These are phyloP conservation scores for Zootoca vivipara DNA, from an alignment of 2,113 vertebrate genomes.

Conservation along the genomic window DNA sequence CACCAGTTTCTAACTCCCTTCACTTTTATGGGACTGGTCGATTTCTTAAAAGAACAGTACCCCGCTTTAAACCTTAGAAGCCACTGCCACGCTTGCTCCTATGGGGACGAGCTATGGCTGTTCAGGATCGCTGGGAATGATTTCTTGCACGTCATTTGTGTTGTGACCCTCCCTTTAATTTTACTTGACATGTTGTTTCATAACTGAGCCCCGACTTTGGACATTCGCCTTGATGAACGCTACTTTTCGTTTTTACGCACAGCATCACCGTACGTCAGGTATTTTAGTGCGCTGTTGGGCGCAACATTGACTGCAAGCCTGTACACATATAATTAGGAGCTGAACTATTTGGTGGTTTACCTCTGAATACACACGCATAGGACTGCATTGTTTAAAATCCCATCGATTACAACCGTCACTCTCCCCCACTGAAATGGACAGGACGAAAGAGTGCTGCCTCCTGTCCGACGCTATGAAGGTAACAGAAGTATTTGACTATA, in stretches of 20 bases:
- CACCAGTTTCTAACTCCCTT: neutral
- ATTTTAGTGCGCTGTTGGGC: no score
- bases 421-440: no score
- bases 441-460: neutral
- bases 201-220: neutral
- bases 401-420: neutral
- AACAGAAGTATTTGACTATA: neutral
- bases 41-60: neutral
- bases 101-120: no score
- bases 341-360: neutral
- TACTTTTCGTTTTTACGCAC: neutral
- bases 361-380: neutral
- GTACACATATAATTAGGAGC: neutral
- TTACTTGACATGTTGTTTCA: neutral
- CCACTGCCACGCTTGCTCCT: neutral
- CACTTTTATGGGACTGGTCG: neutral
- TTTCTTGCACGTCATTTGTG: no score
- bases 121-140: no score
- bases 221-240: no score
- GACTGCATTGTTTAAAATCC: neutral
- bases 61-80: neutral
- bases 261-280: no score
- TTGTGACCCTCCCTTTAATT: no score
- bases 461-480: neutral
- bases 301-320: neutral